Conservation (phyloP, 2,888 invertebrate species). For the Drosophila limbata region DNA sequence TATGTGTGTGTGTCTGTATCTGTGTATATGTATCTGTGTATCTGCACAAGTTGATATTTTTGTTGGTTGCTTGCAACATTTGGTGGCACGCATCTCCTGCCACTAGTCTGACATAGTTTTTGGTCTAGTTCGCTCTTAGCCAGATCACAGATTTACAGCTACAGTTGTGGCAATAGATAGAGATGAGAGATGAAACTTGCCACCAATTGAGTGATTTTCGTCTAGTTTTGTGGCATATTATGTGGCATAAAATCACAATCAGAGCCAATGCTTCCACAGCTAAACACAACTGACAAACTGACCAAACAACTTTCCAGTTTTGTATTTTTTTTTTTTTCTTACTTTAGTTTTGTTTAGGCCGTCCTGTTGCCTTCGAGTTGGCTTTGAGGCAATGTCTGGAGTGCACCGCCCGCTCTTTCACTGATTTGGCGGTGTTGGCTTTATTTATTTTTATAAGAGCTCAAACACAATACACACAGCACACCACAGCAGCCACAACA, state of each 20-base stretch:
- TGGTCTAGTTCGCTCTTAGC: slow-evolving; percentile 27
- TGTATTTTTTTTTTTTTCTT: slow-evolving; percentile 41
- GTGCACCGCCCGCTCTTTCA: slow-evolving; percentile 48
- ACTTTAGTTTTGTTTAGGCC: slow-evolving; percentile 17
- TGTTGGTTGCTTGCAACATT: slow-evolving; percentile 35
- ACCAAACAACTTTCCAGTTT: slow-evolving; percentile 82
- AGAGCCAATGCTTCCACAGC: slow-evolving; percentile 23
- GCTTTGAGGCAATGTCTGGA: slow-evolving; percentile 35
- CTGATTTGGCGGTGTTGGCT: slow-evolving; percentile 66
- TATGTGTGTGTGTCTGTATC: slow-evolving; percentile 19
- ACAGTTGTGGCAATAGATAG: slow-evolving; percentile 38
- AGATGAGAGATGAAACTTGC: slow-evolving; percentile 25
- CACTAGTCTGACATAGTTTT: slow-evolving; percentile 66
- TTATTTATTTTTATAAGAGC: slow-evolving; percentile 76
- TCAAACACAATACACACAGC: slow-evolving; percentile 54
- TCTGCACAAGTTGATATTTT: slow-evolving; percentile 9
- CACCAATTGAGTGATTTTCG: slow-evolving; percentile 14
- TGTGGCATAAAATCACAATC: slow-evolving; percentile 46
- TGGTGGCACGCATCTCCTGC: slow-evolving; percentile 55
- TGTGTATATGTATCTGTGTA: neutral
- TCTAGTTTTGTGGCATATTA: slow-evolving; percentile 25
- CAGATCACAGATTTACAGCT: slow-evolving; percentile 50
- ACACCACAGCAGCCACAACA: slow-evolving; percentile 19
- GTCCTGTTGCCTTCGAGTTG: slow-evolving; percentile 40
- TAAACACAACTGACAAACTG: slow-evolving; percentile 58